Percentiles rank a stretch among this genome's conserved stretches.
phyloP scores from a whole-genome alignment of 2,888 invertebrate genomes.

The Tiliacea citrago region DNA sequence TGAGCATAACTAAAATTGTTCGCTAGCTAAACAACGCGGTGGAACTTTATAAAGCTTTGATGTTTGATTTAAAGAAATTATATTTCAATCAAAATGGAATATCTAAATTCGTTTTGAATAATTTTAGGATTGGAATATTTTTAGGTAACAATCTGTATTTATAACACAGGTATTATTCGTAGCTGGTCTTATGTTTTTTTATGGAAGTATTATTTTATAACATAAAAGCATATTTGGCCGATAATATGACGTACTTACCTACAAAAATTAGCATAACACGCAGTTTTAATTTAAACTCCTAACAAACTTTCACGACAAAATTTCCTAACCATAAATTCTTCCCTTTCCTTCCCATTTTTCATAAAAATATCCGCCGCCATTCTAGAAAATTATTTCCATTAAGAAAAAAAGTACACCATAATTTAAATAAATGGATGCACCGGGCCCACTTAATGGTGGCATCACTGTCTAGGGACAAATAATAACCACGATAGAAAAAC shows the following conservation, averaged over 20 bases:
- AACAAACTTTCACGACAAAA: conserved; percentile 28
- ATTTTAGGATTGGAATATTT: conserved; percentile 36
- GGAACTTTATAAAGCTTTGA: conserved; percentile 70
- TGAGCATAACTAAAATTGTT: conserved; percentile 80
- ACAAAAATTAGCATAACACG: neutral
- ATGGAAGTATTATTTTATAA: neutral
- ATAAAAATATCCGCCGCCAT: conserved; percentile 49
- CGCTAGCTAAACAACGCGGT: conserved; percentile 74
- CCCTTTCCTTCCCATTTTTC: conserved; percentile 33
- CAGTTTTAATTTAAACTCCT: conserved; percentile 19
- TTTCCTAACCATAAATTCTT: conserved; percentile 43
- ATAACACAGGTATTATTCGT: neutral
- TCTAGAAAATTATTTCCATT: conserved; percentile 61
- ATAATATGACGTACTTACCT: neutral
- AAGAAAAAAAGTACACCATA: conserved; percentile 56
- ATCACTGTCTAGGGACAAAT: conserved; percentile 47
- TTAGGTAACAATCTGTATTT: conserved; percentile 16
- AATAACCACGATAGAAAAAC: conserved; percentile 44
- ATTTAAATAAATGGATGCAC: conserved; percentile 64
- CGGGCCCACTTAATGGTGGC: conserved; percentile 44
- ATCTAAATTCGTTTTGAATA: conserved; percentile 38
- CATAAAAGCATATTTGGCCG: neutral
- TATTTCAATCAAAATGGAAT: conserved; percentile 55
- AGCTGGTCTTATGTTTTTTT: neutral
- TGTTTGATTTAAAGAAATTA: conserved; percentile 65